Conservation (phyloP, 2,888 invertebrate genomes). For the Leptinotarsa haldemani region DNA sequence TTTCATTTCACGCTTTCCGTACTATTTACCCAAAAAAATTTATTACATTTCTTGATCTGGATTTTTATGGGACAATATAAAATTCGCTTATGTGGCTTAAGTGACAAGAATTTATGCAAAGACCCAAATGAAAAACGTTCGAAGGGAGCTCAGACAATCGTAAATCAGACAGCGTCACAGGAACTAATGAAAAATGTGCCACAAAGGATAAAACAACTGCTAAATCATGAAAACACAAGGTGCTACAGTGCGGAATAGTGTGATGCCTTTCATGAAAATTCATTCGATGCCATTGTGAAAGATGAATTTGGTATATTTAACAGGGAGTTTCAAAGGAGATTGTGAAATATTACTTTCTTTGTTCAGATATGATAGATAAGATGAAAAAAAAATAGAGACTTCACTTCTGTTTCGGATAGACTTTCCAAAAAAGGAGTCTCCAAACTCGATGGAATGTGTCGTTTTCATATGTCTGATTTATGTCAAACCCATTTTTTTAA, state of each 20-base stretch:
- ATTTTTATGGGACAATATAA: conserved; percentile 52
- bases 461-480: too few species aligned
- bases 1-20: conserved; percentile 44
- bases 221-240: conserved; percentile 45
- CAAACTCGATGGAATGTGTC: too few species aligned
- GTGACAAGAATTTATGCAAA: conserved; percentile 55
- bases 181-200: conserved; percentile 57
- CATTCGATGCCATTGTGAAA: conserved; percentile 24
- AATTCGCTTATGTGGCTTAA: conserved; percentile 55
- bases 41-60: conserved; percentile 49
- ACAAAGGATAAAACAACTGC: conserved; percentile 48
- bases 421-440: too few species aligned
- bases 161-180: conserved; percentile 53
- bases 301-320: conserved; percentile 22
- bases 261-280: conserved; percentile 26
- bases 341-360: not conserved
- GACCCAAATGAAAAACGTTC: conserved; percentile 50
- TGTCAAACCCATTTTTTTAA: too few species aligned
- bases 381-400: too few species aligned
- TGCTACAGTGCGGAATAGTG: conserved; percentile 37
- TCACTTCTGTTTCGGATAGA: too few species aligned
- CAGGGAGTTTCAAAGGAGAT: conserved; percentile 3
- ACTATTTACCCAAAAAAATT: conserved; percentile 49
- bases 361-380: not conserved
- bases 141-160: conserved; percentile 49